Evolutionary conservation across 2,113 vertebrate genomes (phyloP).

Genomic region (Trematomus loennbergii): DNA sequence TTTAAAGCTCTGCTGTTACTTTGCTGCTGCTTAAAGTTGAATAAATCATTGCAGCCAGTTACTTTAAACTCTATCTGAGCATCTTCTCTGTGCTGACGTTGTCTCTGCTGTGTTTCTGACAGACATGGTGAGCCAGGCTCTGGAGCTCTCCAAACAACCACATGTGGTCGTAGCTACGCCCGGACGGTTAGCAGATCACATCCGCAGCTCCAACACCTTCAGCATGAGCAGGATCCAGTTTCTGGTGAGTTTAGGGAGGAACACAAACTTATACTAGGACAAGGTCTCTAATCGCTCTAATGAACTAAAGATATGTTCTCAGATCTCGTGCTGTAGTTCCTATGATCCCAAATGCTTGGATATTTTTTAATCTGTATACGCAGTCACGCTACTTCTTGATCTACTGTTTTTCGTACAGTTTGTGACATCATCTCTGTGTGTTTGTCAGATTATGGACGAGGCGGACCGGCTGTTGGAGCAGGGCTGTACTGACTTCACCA

Average conservation of each 20-base stretch:
- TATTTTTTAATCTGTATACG: no score
- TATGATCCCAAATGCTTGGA: no score
- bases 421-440: background rate
- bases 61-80: background rate
- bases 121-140: constrained; percentile 94
- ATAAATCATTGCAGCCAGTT: background rate
- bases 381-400: background rate
- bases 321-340: background rate
- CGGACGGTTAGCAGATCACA: constrained; percentile 92
- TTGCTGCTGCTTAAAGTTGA: background rate
- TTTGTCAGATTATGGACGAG: constrained; percentile 92
- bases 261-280: background rate
- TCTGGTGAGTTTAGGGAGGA: constrained; percentile 81
- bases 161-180: constrained; percentile 95
- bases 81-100: background rate
- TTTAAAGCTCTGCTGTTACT: background rate
- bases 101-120: background rate
- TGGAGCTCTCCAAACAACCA: constrained; percentile 91
- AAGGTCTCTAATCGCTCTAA: background rate
- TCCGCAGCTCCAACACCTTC: constrained; percentile 92
- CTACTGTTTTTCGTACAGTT: background rate
- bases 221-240: constrained; percentile 89
- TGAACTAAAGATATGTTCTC: background rate
- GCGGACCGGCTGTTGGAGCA: constrained; percentile 94
- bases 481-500: constrained; percentile 92